Evolutionary conservation across 2,888 invertebrate genomes (phyloP).

Genomic region (Schizaphis graminum): DNA sequence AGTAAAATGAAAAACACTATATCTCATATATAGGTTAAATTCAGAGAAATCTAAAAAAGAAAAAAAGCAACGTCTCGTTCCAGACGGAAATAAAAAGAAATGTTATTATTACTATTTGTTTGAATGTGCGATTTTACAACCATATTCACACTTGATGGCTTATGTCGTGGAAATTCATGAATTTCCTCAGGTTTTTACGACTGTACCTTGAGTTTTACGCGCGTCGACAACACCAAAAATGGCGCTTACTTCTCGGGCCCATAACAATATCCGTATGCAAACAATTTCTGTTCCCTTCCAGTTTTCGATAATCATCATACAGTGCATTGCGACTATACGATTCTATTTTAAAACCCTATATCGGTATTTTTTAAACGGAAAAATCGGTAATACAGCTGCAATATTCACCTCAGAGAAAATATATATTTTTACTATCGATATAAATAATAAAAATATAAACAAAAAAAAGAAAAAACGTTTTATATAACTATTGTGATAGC

Average conservation of each 20-base stretch:
- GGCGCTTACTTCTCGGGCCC: neutral
- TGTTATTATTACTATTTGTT: slow-evolving; percentile 50
- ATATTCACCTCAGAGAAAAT: neutral
- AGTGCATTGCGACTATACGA: neutral
- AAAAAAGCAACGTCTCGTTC: neutral
- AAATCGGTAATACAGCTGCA: neutral
- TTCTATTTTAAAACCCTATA: neutral
- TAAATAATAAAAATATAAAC: neutral
- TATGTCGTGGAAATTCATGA: slow-evolving; percentile 54
- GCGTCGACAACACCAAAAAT: slow-evolving; percentile 15
- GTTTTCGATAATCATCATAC: slow-evolving; percentile 10
- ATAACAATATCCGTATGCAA: slow-evolving; percentile 13
- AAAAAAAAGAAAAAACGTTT: neutral
- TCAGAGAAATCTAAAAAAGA: neutral
- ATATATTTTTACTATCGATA: neutral
- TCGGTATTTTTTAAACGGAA: neutral
- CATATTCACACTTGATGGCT: slow-evolving; percentile 47
- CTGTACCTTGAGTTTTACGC: slow-evolving; percentile 29
- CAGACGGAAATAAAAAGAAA: slow-evolving; percentile 53
- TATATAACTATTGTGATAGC: neutral
- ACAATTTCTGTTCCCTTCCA: neutral
- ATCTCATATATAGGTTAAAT: neutral
- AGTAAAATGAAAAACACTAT: neutral
- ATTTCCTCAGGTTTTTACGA: slow-evolving; percentile 50
- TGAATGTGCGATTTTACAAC: slow-evolving; percentile 47